Evolutionary conservation across 2,113 vertebrate genomes (phyloP).

Genomic region (Xenotilapia leptura): DNA sequence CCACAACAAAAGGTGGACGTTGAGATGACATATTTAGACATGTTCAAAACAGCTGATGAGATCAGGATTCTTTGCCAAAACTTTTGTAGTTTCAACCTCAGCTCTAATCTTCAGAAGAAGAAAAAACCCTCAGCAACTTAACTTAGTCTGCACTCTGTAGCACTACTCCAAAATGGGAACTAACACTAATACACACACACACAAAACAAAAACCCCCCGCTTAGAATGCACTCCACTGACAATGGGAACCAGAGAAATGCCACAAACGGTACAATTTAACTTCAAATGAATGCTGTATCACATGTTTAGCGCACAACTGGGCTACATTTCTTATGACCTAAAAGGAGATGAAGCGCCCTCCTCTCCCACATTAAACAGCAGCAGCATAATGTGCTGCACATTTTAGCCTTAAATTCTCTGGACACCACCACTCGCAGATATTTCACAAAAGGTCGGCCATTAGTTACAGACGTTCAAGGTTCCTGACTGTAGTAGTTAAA

Average conservation of each 20-base stretch:
- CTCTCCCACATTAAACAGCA: not conserved
- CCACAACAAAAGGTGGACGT: not conserved
- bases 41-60: not conserved
- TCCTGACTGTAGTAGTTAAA: not conserved
- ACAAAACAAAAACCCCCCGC: rapidly evolving
- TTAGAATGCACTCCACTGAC: not conserved
- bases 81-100: not conserved
- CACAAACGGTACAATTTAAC: not conserved
- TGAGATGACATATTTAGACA: not conserved
- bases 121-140: not conserved
- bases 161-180: not conserved
- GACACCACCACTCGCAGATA: not conserved
- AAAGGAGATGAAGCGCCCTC: not conserved
- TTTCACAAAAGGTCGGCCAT: not conserved
- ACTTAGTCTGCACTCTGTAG: not conserved
- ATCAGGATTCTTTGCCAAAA: not conserved
- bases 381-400: not conserved
- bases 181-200: not conserved
- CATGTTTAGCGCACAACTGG: not conserved
- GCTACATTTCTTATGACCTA: not conserved
- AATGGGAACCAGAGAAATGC: not conserved
- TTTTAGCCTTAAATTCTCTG: not conserved
- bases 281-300: not conserved
- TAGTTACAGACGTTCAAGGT: not conserved
- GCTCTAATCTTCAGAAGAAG: not conserved